These are phyloP conservation scores for Apostichopus japonicus DNA, from an alignment of 35 echinoderm and acorn worm genomes.

Conservation along the genomic window DNA sequence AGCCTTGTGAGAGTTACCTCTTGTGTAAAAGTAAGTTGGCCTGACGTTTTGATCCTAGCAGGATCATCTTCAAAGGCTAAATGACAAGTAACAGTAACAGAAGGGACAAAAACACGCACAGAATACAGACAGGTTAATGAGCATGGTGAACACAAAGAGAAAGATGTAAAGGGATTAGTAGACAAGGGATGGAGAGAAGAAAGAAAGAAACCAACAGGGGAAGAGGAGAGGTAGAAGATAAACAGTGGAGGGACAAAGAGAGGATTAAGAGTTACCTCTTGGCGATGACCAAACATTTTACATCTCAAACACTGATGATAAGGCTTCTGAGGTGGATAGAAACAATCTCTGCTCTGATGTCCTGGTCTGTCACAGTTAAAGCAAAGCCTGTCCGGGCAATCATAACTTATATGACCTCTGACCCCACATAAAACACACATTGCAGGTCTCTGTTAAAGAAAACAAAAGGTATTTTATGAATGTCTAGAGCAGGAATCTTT, in stretches of 20 bases:
- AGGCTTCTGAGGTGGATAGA: not conserved
- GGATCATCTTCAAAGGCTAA: too few relatives aligned
- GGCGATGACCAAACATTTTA: slow-evolving; percentile 15
- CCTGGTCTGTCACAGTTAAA: slow-evolving; percentile 46
- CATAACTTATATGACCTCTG: slow-evolving; percentile 14
- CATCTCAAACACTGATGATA: slow-evolving; percentile 35
- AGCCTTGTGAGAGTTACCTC: not conserved
- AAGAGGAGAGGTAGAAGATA: too few relatives aligned
- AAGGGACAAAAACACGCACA: too few relatives aligned
- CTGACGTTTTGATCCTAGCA: too few relatives aligned
- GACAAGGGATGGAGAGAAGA: too few relatives aligned
- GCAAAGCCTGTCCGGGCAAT: slow-evolving; percentile 23
- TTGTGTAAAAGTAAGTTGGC: too few relatives aligned
- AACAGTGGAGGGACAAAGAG: too few relatives aligned
- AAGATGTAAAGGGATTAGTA: too few relatives aligned
- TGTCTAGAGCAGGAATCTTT: not conserved
- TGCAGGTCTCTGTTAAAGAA: slow-evolving; percentile 31
- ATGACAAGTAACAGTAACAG: too few relatives aligned
- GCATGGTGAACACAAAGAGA: too few relatives aligned
- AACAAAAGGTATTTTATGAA: not conserved
- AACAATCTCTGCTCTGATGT: slow-evolving; percentile 17
- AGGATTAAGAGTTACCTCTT: not conserved
- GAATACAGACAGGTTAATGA: too few relatives aligned
- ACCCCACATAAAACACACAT: slow-evolving; percentile 39
- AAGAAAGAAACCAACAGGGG: too few relatives aligned